Evolutionary conservation across 2,888 invertebrate species (phyloP).

Genomic region (Taphrorychus bicolor): DNA sequence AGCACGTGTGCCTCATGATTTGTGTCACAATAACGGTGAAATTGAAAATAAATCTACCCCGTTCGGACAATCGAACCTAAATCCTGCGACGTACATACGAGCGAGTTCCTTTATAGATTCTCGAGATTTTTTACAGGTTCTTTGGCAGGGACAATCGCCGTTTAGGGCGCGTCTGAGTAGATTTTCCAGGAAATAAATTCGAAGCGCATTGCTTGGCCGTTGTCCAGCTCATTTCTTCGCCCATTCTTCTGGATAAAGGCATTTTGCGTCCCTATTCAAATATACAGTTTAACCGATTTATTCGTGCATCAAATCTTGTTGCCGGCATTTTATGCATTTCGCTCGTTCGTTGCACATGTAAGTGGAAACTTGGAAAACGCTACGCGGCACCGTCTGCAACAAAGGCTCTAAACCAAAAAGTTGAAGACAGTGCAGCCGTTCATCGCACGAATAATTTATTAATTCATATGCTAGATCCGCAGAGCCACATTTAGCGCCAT

Average conservation of each 20-base stretch:
- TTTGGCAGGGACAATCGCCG: slow-evolving; percentile 20
- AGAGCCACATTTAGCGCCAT: slow-evolving; percentile 33
- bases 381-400: slow-evolving; percentile 8
- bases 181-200: slow-evolving; percentile 22
- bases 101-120: slow-evolving; percentile 11
- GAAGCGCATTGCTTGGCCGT: slow-evolving; percentile 12
- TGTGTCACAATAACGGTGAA: neutral
- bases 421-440: slow-evolving; percentile 32
- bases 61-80: slow-evolving; percentile 3
- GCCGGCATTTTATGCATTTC: neutral
- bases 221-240: slow-evolving; percentile 18
- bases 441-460: slow-evolving; percentile 38
- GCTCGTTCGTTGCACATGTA: neutral
- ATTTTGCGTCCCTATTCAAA: slow-evolving; percentile 1
- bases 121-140: slow-evolving; percentile 17
- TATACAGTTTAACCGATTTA: slow-evolving; percentile 5
- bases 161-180: slow-evolving; percentile 20
- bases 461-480: slow-evolving; percentile 39
- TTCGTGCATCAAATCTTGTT: slow-evolving; percentile 5
- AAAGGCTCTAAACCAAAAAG: slow-evolving; percentile 15
- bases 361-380: neutral
- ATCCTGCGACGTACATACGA: slow-evolving; percentile 8
- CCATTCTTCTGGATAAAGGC: slow-evolving; percentile 12
- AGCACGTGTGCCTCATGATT: slow-evolving; percentile 4
- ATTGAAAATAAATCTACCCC: slow-evolving; percentile 5